Evolutionary conservation across 2,888 invertebrate genomes (phyloP), one percentile per base, ranked within the genome.

Genomic region (Phrixothrix hirtus): DNA sequence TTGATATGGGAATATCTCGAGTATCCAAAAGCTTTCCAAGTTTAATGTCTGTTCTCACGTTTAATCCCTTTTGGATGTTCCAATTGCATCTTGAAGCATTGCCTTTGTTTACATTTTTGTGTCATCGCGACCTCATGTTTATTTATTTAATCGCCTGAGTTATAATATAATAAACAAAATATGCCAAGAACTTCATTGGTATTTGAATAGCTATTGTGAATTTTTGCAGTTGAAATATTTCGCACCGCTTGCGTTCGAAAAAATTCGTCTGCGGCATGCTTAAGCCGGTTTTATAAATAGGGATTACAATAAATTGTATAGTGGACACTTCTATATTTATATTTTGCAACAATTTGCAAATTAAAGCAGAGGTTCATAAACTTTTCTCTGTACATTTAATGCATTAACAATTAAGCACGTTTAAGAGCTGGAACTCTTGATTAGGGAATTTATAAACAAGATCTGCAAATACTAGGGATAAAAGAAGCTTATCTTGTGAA

Each of bases 231-330:
- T 47, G 39, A 51, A 41, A 51, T 45, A 51, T 39, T 45, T 51
- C 44, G 39, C 51, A 30, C 45, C 32, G 39, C 26, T 45, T 30
- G 30, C 27, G 31, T 30, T 26, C 9, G 27, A 50, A 45, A 49
- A 45, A 45, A 51, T 17, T 7, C 43, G 44, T 45, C 44, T 44
- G 39, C 34, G 26, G 36, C 38, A 30, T 37, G 50, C 38, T 51
- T 51, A 51, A 51, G 38, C 51, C 51, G 51, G 51, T 51, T 51
- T 39, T 51, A 51, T 45, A 51, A 51, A 51, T 51, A 51, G 35
- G 45, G 11, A 41, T 45, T 51, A 45, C 34, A 51, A 47, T 47
- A 47, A 47, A 47, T 47, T 47, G 25, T 32, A 39, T n/a, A 26
- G 25, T 31, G 37, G 46, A 38, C 46, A 34, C 29, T 11, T 30